Conservation (phyloP, 1,140 invertebrate genomes). For the Zophobas atratus region DNA sequence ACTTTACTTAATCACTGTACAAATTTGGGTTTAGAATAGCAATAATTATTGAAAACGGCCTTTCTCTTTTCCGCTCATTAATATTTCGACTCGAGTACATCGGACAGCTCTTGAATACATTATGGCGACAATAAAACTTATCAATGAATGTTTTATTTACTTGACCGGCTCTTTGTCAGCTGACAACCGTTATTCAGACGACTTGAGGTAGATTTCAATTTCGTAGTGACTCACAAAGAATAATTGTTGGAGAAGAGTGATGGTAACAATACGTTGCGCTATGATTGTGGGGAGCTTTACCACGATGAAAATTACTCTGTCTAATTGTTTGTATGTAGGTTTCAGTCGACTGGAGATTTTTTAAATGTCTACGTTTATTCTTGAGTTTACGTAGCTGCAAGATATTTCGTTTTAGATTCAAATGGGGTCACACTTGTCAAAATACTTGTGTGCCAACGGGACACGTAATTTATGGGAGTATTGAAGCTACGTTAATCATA, state of each 20-base stretch:
- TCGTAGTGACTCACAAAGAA: slow-evolving; percentile 23
- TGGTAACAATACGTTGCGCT: too few relatives aligned
- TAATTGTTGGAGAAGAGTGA: background rate
- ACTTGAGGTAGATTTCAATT: slow-evolving; percentile 29
- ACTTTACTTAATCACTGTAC: slow-evolving; percentile 23
- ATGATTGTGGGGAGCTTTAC: too few relatives aligned
- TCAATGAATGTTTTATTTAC: slow-evolving; percentile 40
- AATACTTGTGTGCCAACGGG: too few relatives aligned
- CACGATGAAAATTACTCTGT: too few relatives aligned
- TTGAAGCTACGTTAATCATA: too few relatives aligned
- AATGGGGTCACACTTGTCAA: too few relatives aligned
- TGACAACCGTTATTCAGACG: slow-evolving; percentile 28
- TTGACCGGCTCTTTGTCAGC: slow-evolving; percentile 14
- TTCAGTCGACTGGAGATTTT: too few relatives aligned
- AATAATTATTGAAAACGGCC: slow-evolving; percentile 26
- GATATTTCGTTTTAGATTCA: too few relatives aligned
- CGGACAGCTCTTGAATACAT: slow-evolving; percentile 30
- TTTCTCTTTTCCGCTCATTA: slow-evolving; percentile 42
- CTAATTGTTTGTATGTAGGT: too few relatives aligned
- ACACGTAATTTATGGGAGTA: too few relatives aligned
- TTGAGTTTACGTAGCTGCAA: too few relatives aligned
- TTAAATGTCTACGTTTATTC: too few relatives aligned
- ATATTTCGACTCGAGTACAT: slow-evolving; percentile 28
- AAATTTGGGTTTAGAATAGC: slow-evolving; percentile 31
- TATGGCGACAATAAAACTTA: slow-evolving; percentile 32